Evolutionary conservation across 1,140 invertebrate species (phyloP).

Genomic region (Stenopsyche tienmushanensis): DNA sequence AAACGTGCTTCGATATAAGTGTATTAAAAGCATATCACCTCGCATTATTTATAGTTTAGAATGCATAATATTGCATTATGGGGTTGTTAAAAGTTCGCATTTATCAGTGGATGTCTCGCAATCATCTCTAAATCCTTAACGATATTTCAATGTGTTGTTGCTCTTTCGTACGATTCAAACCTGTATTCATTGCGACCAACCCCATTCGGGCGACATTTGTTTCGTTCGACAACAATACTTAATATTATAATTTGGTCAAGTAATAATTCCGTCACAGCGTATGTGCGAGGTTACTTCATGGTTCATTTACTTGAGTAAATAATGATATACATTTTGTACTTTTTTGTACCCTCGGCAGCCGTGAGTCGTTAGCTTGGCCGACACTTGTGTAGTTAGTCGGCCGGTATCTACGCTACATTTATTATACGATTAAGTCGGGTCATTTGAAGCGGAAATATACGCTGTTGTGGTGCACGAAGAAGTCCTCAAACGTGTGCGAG

Average conservation of each 20-base stretch:
- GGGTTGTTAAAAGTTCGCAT: no score
- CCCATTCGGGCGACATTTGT: no score
- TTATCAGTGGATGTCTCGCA: no score
- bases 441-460: constrained; percentile 14
- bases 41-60: no score
- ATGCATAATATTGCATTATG: no score
- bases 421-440: constrained; percentile 37
- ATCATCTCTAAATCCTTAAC: no score
- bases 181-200: no score
- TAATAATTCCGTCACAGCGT: neutral
- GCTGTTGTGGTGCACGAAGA: neutral
- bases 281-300: constrained; percentile 15
- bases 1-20: no score
- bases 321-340: constrained; percentile 29
- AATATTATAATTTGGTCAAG: neutral
- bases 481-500: neutral
- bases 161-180: no score
- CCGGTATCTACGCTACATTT: constrained; percentile 26
- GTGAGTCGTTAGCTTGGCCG: constrained; percentile 27
- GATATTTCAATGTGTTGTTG: no score
- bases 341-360: constrained; percentile 13
- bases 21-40: no score
- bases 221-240: no score
- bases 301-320: constrained; percentile 41
- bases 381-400: constrained; percentile 19